A percentile compares a stretch with the other conserved stretches of the same genome.
phyloP scores from a whole-genome alignment of 2,888 invertebrate species.

The Spisula subtruncata region DNA sequence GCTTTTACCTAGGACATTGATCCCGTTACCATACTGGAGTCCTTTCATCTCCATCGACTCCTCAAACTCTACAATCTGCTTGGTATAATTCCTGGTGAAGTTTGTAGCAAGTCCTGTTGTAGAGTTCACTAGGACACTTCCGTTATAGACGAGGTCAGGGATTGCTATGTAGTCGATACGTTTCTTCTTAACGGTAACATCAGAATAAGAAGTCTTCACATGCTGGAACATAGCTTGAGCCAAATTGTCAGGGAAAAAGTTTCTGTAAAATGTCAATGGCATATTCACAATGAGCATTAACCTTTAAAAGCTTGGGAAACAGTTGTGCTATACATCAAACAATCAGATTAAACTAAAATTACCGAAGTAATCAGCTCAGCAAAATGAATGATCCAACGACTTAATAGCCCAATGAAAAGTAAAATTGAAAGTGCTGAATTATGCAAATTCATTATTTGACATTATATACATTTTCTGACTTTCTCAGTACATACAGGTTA shows the following conservation, averaged over 20 bases:
- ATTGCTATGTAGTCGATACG: constrained; percentile 59
- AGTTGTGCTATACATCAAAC: no score
- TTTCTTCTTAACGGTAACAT: constrained; percentile 64
- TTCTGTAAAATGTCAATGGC: constrained; percentile 86
- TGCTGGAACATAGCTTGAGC: constrained; percentile 90
- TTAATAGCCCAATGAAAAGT: no score
- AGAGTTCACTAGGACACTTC: constrained; percentile 59
- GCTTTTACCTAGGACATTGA: constrained; percentile 90
- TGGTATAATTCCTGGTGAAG: constrained; percentile 63
- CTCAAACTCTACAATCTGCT: constrained; percentile 70
- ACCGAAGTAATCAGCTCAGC: no score
- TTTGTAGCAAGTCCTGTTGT: constrained; percentile 44
- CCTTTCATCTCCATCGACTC: constrained; percentile 67
- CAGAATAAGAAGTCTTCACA: constrained; percentile 89
- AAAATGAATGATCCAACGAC: no score
- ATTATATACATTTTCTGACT: no score
- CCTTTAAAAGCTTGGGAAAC: not conserved
- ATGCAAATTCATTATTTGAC: no score
- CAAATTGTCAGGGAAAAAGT: constrained; percentile 90
- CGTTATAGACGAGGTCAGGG: constrained; percentile 48
- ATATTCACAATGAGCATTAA: not conserved
- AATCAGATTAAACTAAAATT: no score
- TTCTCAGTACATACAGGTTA: no score
- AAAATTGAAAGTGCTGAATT: no score
- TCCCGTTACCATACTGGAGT: constrained; percentile 89